Evolutionary conservation across 2,797 vertebrate genomes (phyloP).

Genomic region (Coccyzus lansbergi): DNA sequence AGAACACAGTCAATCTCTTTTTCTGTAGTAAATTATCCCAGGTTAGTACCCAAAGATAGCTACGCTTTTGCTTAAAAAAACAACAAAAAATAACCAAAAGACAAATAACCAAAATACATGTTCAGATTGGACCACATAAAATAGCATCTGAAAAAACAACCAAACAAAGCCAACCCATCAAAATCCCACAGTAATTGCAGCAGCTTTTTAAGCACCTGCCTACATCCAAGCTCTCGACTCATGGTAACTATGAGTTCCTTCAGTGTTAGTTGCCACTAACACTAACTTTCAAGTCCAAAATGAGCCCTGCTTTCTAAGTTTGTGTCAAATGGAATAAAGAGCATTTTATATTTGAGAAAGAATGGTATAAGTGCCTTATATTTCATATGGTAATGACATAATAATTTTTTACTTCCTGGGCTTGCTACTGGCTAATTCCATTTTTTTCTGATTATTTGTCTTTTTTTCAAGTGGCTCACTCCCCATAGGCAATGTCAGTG

Average conservation of each 20-base stretch:
- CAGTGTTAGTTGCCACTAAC: not conserved
- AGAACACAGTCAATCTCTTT: not conserved
- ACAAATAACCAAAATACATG: not conserved
- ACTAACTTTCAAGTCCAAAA: conserved; percentile 5
- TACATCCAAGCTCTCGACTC: not conserved
- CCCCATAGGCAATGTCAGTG: not conserved
- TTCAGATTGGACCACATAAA: not conserved
- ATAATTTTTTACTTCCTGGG: conserved; percentile 18
- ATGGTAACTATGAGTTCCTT: not conserved
- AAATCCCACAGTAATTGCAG: not conserved
- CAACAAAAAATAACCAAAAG: not conserved
- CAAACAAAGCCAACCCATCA: not conserved
- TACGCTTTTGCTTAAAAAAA: not conserved
- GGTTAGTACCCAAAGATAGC: not conserved
- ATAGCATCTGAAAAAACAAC: not conserved
- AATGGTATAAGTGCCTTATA: not conserved
- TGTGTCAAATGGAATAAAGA: not conserved
- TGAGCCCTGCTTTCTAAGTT: not conserved
- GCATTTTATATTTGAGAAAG: not conserved
- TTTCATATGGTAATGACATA: conserved; percentile 12
- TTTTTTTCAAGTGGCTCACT: conserved; percentile 18
- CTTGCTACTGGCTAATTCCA: not conserved
- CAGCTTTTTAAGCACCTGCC: not conserved
- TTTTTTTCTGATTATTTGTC: not conserved
- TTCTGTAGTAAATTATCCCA: not conserved